Evolutionary conservation across 2,113 vertebrate species (phyloP), one percentile per base, ranked within the genome.

Genomic region (Ardeotis arabs): DNA sequence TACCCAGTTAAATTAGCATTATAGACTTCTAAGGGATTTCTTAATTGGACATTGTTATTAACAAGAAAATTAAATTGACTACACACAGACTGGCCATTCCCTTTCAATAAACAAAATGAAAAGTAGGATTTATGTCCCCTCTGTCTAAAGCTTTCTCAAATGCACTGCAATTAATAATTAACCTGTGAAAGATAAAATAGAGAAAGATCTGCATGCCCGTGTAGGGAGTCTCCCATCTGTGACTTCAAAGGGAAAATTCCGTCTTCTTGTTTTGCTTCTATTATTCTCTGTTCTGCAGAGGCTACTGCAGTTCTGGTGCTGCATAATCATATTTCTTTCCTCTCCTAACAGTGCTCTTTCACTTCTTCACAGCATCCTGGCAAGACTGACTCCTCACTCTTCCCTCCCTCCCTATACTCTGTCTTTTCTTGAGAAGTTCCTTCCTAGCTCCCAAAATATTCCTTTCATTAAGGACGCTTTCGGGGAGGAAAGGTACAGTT

Each of bases 11-110:
- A 97, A 97, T 88, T 91, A 95, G 19, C 63, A 90, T 91, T 95
- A 89, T 11, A 93, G 67, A 52, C 37, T 90, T 91, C 53, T 88
- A 96, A 96, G 67, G 16, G 44, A 93, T 96, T 97, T 96, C 92
- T 96, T 96, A 95, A 95, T 81, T 95, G 78, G 81, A 78, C 47
- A 41, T 76, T 93, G 39, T 70, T 94, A 96, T 95, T 97, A 96
- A 84, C 45, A 95, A 95, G 94, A 96, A 96, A 96, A 93, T 69
- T 79, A 92, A 83, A 83, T 68, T 52, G 75, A 74, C 95, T 97
- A 90, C 91, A 85, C n/a, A 96, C 35, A 93, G 50, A 44, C 6
- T 31, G 64, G 19, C n/a, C 44, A 96, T 87, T 89, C n/a, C 10
- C 49, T 89, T 96, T 58, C 47, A 90, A 95, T 39, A 96, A 96